Percentiles rank a stretch among this genome's conserved stretches.
These are phyloP conservation scores for Lasioglossum oenotherae DNA, from an alignment of 2,888 invertebrate genomes.

Conservation along the genomic window DNA sequence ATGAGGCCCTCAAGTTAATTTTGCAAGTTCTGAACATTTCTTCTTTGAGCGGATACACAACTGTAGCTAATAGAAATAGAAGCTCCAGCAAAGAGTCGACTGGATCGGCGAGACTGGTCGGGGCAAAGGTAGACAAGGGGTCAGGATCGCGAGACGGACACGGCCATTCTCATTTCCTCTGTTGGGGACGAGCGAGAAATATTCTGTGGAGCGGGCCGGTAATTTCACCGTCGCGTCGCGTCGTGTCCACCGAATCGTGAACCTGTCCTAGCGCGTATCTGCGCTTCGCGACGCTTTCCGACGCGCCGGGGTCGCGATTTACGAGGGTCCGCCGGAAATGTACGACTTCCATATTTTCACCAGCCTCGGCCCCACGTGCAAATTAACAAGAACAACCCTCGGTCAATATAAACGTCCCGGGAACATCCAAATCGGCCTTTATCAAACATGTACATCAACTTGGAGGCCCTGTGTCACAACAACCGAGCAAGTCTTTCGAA, in stretches of 20 bases:
- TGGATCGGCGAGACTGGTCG: not conserved
- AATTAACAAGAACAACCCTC: slow-evolving; percentile 33
- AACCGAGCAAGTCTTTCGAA: no score
- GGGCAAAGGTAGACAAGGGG: slow-evolving; percentile 7
- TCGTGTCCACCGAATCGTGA: slow-evolving; percentile 56
- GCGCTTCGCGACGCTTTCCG: not conserved
- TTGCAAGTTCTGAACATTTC: no score
- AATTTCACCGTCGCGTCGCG: slow-evolving; percentile 37
- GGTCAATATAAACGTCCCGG: not conserved
- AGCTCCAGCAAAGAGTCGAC: not conserved
- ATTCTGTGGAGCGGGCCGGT: slow-evolving; percentile 34
- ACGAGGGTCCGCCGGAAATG: slow-evolving; percentile 60
- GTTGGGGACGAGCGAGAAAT: slow-evolving; percentile 44
- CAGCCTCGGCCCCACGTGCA: slow-evolving; percentile 26
- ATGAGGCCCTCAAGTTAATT: no score
- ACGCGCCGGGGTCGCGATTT: slow-evolving; percentile 42
- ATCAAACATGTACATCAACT: no score
- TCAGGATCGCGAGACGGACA: slow-evolving; percentile 20
- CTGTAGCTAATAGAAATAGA: no score
- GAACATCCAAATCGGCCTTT: no score
- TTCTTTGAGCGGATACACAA: no score
- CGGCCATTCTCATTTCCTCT: slow-evolving; percentile 40
- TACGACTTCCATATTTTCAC: slow-evolving; percentile 65
- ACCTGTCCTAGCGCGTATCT: slow-evolving; percentile 19
- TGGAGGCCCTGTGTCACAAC: no score